phyloP scores from a whole-genome alignment of 1,140 invertebrate species.

The Sinonovacula constricta region DNA sequence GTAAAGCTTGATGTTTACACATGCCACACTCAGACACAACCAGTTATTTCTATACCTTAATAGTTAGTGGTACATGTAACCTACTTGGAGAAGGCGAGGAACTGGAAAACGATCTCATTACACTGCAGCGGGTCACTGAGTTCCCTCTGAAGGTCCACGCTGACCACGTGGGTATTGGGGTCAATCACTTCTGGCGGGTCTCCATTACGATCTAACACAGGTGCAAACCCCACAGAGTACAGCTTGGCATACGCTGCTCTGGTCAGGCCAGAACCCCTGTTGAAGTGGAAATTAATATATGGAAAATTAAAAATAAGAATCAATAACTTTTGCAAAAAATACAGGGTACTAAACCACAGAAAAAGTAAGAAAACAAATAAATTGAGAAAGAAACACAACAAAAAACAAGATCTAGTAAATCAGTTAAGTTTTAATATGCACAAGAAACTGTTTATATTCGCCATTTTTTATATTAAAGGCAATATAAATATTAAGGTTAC shows the following conservation, averaged over 20 bases:
- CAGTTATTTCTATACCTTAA: too few species aligned
- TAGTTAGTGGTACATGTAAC: slow-evolving; percentile 10
- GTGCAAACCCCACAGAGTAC: slow-evolving; percentile 74
- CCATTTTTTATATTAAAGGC: too few species aligned
- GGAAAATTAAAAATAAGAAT: slow-evolving; percentile 5
- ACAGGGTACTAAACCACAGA: too few species aligned
- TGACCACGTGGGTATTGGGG: slow-evolving; percentile 61
- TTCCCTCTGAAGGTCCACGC: slow-evolving; percentile 66
- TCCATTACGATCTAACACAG: slow-evolving; percentile 73
- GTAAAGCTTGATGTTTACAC: too few species aligned
- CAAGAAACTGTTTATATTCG: too few species aligned
- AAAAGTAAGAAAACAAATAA: too few species aligned
- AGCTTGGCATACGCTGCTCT: slow-evolving; percentile 77
- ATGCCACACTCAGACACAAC: too few species aligned
- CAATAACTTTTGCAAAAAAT: neutral
- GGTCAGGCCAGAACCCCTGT: slow-evolving; percentile 71
- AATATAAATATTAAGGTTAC: too few species aligned
- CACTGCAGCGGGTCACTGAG: slow-evolving; percentile 73
- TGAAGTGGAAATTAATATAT: slow-evolving; percentile 23
- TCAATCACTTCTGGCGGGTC: slow-evolving; percentile 77
- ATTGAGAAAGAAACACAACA: too few species aligned
- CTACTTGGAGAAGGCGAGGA: slow-evolving; percentile 77
- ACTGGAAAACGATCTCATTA: slow-evolving; percentile 79
- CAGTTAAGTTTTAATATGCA: too few species aligned
- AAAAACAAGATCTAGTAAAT: too few species aligned